Evolutionary conservation across 1,140 invertebrate species (phyloP).

Genomic region (Macrobrachium nipponense): DNA sequence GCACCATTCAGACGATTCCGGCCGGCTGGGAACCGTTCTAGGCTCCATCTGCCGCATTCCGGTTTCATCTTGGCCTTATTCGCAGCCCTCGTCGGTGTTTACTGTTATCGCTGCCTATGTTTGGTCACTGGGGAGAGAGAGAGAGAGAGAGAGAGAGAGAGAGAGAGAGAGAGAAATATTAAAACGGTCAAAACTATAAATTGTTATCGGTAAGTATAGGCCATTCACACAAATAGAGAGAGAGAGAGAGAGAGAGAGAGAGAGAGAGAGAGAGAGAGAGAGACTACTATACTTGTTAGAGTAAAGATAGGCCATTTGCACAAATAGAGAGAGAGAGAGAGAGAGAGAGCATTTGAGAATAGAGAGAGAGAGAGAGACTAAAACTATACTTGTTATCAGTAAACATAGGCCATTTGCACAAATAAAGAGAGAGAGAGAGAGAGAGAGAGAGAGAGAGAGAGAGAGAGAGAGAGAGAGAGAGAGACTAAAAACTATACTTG

Average conservation of each 20-base stretch:
- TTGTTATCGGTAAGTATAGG: background rate
- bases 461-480: background rate
- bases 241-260: background rate
- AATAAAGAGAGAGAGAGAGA: background rate
- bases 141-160: background rate
- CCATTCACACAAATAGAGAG: background rate
- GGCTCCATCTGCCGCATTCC: too few relatives aligned
- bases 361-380: too few relatives aligned
- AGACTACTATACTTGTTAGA: background rate
- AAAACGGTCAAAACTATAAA: background rate
- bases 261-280: background rate
- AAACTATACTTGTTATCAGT: background rate
- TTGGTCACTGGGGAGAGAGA: background rate
- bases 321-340: background rate
- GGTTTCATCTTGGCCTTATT: too few relatives aligned
- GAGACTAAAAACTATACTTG: too few relatives aligned
- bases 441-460: background rate
- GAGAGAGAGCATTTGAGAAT: background rate
- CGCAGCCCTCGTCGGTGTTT: too few relatives aligned
- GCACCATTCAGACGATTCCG: too few relatives aligned
- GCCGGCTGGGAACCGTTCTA: too few relatives aligned
- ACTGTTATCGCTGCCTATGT: too few relatives aligned
- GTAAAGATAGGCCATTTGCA: too few relatives aligned
- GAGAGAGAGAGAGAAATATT: background rate
- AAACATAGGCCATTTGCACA: background rate